A percentile compares a stretch with the other conserved stretches of the same genome.
Evolutionary conservation across 2,113 vertebrate species (phyloP).

Genomic region (Pogonocichla stellata): DNA sequence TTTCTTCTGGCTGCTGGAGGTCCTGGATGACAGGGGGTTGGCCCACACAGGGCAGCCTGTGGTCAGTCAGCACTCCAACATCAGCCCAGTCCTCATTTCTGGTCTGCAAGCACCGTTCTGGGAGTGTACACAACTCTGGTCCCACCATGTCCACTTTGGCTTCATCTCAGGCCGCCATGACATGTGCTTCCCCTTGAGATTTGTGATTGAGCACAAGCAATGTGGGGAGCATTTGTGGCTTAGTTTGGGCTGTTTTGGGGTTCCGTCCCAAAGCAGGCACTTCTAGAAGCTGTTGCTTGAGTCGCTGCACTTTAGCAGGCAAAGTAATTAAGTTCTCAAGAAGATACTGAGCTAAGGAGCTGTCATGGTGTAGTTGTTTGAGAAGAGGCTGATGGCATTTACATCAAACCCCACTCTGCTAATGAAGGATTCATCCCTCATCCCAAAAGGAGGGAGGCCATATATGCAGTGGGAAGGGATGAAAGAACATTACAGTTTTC

Average conservation of each 20-base stretch:
- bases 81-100: background rate
- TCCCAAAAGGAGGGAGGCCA: background rate
- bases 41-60: background rate
- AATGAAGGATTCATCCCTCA: background rate
- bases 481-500: background rate
- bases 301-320: background rate
- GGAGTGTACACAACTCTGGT: background rate
- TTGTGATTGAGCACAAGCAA: background rate
- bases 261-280: background rate
- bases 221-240: background rate
- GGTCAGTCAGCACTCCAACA: background rate
- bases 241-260: background rate
- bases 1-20: constrained; percentile 26
- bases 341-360: background rate
- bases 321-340: background rate
- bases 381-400: background rate
- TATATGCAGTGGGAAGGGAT: background rate
- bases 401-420: background rate
- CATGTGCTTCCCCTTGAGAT: background rate
- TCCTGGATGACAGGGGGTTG: background rate
- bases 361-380: background rate
- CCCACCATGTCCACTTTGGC: background rate
- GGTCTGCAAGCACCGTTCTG: background rate
- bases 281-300: background rate
- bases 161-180: background rate